A percentile compares a stretch with the other conserved stretches of the same genome.
Conservation (phyloP, 1,140 invertebrate species). For the Drosophila erecta region DNA sequence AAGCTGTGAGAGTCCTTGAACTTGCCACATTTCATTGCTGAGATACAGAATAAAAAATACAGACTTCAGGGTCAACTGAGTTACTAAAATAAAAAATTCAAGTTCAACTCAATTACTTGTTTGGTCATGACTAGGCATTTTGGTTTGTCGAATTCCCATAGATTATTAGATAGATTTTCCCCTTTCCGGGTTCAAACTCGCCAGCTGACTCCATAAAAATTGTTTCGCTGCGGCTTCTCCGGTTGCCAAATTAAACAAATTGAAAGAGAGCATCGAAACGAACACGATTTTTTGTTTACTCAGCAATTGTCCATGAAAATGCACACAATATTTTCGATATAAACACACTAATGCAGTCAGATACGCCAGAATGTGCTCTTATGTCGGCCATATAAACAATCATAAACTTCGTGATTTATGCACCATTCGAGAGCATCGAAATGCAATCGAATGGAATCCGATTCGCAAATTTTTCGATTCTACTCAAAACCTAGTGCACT, state of each 20-base stretch:
- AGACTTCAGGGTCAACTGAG: slow-evolving; percentile 11
- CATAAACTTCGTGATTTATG: slow-evolving; percentile 52
- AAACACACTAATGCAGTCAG: slow-evolving; percentile 23
- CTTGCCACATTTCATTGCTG: slow-evolving; percentile 41
- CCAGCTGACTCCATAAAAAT: slow-evolving; percentile 24
- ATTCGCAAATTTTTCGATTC: slow-evolving; percentile 24
- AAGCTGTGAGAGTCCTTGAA: slow-evolving; percentile 59
- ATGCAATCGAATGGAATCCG: slow-evolving; percentile 43
- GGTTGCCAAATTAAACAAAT: slow-evolving; percentile 48
- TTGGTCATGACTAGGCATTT: slow-evolving; percentile 4
- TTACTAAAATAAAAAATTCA: slow-evolving; percentile 17
- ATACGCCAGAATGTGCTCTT: slow-evolving; percentile 16
- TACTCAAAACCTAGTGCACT: slow-evolving; percentile 26
- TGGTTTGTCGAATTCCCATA: neutral
- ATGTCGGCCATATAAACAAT: slow-evolving; percentile 46
- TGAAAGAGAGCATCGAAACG: slow-evolving; percentile 53
- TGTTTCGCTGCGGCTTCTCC: slow-evolving; percentile 25
- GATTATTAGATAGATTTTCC: neutral
- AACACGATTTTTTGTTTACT: slow-evolving; percentile 59
- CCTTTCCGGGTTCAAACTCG: slow-evolving; percentile 2
- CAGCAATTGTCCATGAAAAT: slow-evolving; percentile 50
- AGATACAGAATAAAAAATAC: neutral
- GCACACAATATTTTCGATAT: slow-evolving; percentile 24
- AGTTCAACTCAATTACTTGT: slow-evolving; percentile 35
- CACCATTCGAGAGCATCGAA: slow-evolving; percentile 34